Base-by-base conservation (phyloP, 2,888 invertebrate species). In the Epinotia bilunana region DNA sequence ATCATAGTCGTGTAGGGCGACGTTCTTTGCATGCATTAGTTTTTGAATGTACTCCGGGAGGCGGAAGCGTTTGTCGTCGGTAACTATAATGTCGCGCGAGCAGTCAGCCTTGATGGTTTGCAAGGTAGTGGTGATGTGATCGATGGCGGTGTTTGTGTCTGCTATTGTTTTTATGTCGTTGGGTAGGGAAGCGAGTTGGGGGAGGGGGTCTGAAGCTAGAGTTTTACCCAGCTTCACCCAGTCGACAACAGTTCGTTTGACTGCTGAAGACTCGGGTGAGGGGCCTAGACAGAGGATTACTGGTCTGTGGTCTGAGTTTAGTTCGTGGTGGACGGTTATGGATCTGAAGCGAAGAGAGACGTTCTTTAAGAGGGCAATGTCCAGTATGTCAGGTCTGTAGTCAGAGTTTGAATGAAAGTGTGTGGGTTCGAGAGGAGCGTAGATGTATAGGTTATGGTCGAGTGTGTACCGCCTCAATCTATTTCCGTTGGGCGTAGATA, bases 91-190 rank as follows among this genome's bases (percentile, higher is more conserved):
- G n/a, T 61, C 18, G 3, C 61, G 2, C 0, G 61, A 61, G 39
- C 61, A 61, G 1, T 33, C n/a, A 0, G 39, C 2, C 3, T 39
- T 61, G 3, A 61, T 2, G 9, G n/a, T n/a, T n/a, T 39, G 33
- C 1, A 61, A 16, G 3, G 16, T 16, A 0, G 6, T 16, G 7
- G 60, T 28, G 7, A 60, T 23, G 2, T 16, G 13, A 1, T 7
- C 1, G 0, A 60, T 60, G 0, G 60, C 28, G 0, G 4, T 6
- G 4, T 60, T 28, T 2, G 60, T 60, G 16, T 60, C 23, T 2
- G 28, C 0, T 28, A 1, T 4, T 1, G 16, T 60, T 1, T 7
- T 5, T 0, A 12, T 1, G 3, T 11, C 0, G 4, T 23, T 4
- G 13, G 3, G 1, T 28, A 13, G 11, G 16, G 1, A 5, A 16